Conservation (phyloP, 2,113 vertebrate genomes). For the Lepidothrix coronata region DNA sequence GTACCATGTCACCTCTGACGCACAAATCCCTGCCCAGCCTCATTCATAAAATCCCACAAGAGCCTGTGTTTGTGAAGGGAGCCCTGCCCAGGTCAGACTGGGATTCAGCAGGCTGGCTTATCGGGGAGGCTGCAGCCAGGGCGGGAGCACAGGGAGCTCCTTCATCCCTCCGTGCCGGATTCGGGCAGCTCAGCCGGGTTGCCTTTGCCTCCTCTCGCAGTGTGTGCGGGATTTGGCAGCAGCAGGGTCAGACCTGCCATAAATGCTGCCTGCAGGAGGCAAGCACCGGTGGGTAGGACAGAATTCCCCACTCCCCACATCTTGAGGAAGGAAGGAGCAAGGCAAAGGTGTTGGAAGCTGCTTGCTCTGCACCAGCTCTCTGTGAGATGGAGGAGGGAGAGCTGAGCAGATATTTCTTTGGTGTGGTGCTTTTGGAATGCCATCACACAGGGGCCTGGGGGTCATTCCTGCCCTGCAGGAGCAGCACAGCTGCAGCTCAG, state of each 20-base stretch:
- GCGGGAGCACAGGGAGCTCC: not conserved
- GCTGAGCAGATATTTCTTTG: too few species aligned
- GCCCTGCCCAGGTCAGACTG: not conserved
- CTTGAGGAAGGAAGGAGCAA: not conserved
- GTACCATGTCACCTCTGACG: not conserved
- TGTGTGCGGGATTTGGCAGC: not conserved
- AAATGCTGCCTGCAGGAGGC: not conserved
- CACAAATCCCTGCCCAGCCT: slow-evolving; percentile 5
- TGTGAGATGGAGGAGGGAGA: not conserved
- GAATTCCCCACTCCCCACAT: not conserved
- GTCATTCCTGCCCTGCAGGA: not conserved
- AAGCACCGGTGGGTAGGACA: fast-evolving
- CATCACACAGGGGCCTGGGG: not conserved
- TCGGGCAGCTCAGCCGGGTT: not conserved
- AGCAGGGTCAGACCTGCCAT: not conserved
- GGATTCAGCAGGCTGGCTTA: not conserved
- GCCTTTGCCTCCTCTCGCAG: not conserved
- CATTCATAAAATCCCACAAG: slow-evolving; percentile 20
- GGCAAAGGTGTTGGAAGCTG: not conserved
- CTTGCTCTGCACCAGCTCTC: not conserved
- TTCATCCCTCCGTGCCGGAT: not conserved
- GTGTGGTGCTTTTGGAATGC: not conserved
- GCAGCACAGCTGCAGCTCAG: not conserved
- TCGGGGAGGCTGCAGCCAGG: fast-evolving
- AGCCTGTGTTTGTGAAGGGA: not conserved